phyloP scores from a whole-genome alignment of 2,888 invertebrate genomes.

The Monoplex corrugatus region DNA sequence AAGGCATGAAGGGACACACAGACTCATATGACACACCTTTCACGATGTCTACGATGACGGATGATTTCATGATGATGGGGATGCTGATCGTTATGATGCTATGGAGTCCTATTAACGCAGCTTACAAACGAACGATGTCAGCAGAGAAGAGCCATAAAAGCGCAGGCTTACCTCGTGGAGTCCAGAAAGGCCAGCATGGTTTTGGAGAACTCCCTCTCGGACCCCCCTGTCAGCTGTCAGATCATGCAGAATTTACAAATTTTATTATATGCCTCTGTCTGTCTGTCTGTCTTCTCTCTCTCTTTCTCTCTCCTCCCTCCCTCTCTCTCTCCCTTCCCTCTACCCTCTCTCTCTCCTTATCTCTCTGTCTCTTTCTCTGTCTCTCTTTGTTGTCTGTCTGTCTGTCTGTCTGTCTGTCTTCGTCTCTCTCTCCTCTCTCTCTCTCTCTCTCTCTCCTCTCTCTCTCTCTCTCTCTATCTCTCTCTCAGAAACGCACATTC shows the following conservation, averaged over 20 bases:
- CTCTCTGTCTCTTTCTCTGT: neutral
- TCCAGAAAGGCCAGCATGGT: slow-evolving; percentile 67
- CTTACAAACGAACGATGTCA: too few relatives aligned
- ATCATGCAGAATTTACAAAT: too few relatives aligned
- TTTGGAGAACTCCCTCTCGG: slow-evolving; percentile 72
- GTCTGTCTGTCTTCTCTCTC: neutral
- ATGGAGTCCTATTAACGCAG: too few relatives aligned
- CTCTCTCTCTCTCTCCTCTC: too few relatives aligned
- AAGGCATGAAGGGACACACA: too few relatives aligned
- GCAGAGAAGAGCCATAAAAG: too few relatives aligned
- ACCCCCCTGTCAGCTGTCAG: slow-evolving; percentile 65
- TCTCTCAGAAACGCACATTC: too few relatives aligned
- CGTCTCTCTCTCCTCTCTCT: neutral
- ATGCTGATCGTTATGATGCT: too few relatives aligned
- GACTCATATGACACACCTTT: too few relatives aligned
- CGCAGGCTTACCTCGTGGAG: slow-evolving; percentile 68
- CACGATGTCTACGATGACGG: too few relatives aligned
- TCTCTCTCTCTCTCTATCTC: too few relatives aligned
- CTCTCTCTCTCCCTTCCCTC: neutral
- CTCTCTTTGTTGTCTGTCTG: neutral
- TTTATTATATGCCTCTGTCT: neutral
- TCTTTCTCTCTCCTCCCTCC: neutral
- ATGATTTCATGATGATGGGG: too few relatives aligned
- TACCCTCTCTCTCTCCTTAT: neutral
- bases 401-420: neutral